Conservation (phyloP, 1,140 invertebrate genomes). For the Rhagoletis pomonella region DNA sequence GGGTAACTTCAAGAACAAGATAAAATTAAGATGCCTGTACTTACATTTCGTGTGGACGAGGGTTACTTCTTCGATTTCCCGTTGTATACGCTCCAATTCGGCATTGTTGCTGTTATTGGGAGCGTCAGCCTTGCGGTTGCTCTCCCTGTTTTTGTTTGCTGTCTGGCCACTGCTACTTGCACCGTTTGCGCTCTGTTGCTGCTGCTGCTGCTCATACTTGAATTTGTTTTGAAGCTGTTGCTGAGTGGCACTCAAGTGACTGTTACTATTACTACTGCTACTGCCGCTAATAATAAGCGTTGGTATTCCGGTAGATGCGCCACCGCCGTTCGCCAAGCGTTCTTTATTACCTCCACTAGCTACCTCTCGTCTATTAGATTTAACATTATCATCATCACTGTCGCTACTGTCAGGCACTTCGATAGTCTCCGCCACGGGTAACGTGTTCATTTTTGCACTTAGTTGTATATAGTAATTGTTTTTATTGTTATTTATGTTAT, state of each 20-base stretch:
- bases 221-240: slow-evolving; percentile 39
- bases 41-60: slow-evolving; percentile 57
- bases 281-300: slow-evolving; percentile 54
- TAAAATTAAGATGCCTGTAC: neutral
- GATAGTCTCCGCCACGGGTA: slow-evolving; percentile 53
- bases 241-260: slow-evolving; percentile 14
- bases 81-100: slow-evolving; percentile 56
- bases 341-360: neutral
- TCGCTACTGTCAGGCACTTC: slow-evolving; percentile 58
- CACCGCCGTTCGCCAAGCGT: slow-evolving; percentile 39
- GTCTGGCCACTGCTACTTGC: slow-evolving; percentile 1
- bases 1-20: too few species aligned
- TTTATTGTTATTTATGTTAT: slow-evolving; percentile 51
- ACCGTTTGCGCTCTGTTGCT: slow-evolving; percentile 17
- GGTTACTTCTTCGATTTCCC: slow-evolving; percentile 58
- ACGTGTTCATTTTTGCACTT: slow-evolving; percentile 41
- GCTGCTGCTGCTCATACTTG: slow-evolving; percentile 21
- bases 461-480: slow-evolving; percentile 47
- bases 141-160: slow-evolving; percentile 33
- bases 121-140: slow-evolving; percentile 31
- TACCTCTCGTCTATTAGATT: neutral
- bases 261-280: slow-evolving; percentile 52
- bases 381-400: slow-evolving; percentile 49
- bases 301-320: neutral
- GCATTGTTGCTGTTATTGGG: slow-evolving; percentile 26